These are phyloP conservation scores for Euphydryas editha DNA, from an alignment of 2,888 invertebrate genomes.

Conservation along the genomic window DNA sequence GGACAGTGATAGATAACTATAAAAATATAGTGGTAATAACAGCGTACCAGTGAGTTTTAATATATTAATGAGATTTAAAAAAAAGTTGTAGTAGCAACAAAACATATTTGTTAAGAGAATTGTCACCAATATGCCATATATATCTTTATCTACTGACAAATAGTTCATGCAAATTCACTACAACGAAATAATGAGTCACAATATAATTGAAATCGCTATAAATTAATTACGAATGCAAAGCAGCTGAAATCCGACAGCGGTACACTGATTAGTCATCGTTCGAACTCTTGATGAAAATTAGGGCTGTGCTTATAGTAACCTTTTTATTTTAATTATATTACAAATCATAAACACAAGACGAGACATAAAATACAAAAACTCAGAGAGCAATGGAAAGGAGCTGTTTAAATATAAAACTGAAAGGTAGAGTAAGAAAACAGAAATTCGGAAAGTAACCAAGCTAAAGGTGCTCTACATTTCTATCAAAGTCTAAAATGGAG, in stretches of 20 bases:
- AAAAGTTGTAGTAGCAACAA: not conserved
- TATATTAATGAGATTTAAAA: not conserved
- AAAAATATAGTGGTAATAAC: too few species aligned
- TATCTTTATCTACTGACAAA: slow-evolving; percentile 15
- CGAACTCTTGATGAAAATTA: slow-evolving; percentile 21
- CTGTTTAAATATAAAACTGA: too few species aligned
- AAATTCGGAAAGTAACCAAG: too few species aligned
- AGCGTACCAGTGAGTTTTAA: not conserved
- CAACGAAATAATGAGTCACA: slow-evolving; percentile 33
- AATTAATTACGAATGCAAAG: slow-evolving; percentile 49
- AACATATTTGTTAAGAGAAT: not conserved
- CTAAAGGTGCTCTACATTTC: too few species aligned
- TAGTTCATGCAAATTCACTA: slow-evolving; percentile 26
- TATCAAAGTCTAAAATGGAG: too few species aligned
- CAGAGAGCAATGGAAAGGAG: too few species aligned
- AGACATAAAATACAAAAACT: too few species aligned
- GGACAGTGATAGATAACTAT: too few species aligned
- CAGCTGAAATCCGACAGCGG: slow-evolving; percentile 44
- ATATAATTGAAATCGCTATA: slow-evolving; percentile 41
- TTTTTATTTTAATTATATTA: too few species aligned
- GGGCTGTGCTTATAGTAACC: slow-evolving; percentile 21
- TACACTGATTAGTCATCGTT: slow-evolving; percentile 48
- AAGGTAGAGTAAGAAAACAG: too few species aligned
- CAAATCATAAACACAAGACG: too few species aligned
- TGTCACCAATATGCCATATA: slow-evolving; percentile 1